A percentile compares a stretch with the other conserved stretches of the same genome.
phyloP scores from a whole-genome alignment of 1,140 invertebrate species.

The Apis laboriosa region DNA sequence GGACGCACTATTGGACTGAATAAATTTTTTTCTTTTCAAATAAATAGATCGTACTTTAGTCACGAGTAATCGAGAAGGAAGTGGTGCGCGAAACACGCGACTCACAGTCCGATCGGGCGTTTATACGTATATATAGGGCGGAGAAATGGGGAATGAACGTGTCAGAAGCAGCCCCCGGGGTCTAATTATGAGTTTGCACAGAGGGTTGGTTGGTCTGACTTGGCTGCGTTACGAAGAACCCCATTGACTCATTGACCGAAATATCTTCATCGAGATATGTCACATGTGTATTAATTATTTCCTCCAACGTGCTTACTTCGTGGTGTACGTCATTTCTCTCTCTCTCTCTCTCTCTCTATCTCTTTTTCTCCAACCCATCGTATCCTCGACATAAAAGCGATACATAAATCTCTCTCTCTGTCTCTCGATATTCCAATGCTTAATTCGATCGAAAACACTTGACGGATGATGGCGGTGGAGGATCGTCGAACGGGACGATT shows the following conservation, averaged over 20 bases:
- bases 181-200: conserved; percentile 79
- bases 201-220: conserved; percentile 70
- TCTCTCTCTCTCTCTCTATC: background rate
- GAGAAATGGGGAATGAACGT: conserved; percentile 77
- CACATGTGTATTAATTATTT: conserved; percentile 66
- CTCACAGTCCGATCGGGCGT: conserved; percentile 43
- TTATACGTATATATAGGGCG: conserved; percentile 56
- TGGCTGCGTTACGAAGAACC: conserved; percentile 57
- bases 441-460: background rate
- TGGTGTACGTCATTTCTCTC: background rate
- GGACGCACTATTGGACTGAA: no score
- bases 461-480: background rate
- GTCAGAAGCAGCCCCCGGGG: conserved; percentile 79
- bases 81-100: conserved; percentile 50
- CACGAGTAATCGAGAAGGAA: conserved; percentile 55
- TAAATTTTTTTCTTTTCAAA: background rate
- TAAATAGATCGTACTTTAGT: conserved; percentile 25
- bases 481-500: conserved; percentile 25
- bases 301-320: background rate
- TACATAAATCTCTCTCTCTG: background rate
- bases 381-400: background rate
- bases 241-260: conserved; percentile 72
- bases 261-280: conserved; percentile 69
- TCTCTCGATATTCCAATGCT: no score
- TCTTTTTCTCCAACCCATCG: background rate